A percentile compares a stretch with the other conserved stretches of the same genome.
These are phyloP conservation scores for Oreochromis grahami DNA, from an alignment of 2,797 vertebrate genomes.

Conservation along the genomic window DNA sequence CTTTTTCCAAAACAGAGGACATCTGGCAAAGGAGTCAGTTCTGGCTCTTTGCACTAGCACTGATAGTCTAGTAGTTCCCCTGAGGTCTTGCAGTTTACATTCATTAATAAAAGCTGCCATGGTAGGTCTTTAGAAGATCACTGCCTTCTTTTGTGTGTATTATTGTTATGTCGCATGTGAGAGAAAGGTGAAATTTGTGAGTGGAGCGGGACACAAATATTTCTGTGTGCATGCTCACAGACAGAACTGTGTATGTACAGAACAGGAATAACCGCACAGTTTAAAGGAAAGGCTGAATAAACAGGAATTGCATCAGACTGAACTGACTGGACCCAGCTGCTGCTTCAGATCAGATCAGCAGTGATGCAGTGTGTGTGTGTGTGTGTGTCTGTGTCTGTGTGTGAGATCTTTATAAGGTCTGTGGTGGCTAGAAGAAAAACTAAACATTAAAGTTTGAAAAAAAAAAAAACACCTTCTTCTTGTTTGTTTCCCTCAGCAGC, in stretches of 20 bases:
- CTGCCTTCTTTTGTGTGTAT: background rate
- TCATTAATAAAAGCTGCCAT: background rate
- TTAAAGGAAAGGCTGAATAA: slow-evolving; percentile 59
- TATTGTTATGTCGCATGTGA: background rate
- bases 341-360: slow-evolving; percentile 31
- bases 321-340: slow-evolving; percentile 54
- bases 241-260: slow-evolving; percentile 19
- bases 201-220: background rate
- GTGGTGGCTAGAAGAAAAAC: slow-evolving; percentile 1
- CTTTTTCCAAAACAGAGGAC: background rate
- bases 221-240: slow-evolving; percentile 2
- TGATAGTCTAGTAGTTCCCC: background rate
- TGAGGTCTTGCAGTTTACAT: background rate
- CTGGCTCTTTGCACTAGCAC: background rate
- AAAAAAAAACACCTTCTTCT: background rate
- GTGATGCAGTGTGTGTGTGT: background rate
- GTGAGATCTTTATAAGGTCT: slow-evolving; percentile 1
- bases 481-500: slow-evolving; percentile 60
- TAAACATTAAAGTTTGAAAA: slow-evolving; percentile 23
- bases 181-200: background rate
- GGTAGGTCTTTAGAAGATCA: background rate
- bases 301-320: slow-evolving; percentile 61
- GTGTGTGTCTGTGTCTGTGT: background rate
- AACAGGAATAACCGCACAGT: slow-evolving; percentile 10
- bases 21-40: background rate